Evolutionary conservation across 2,888 invertebrate genomes (phyloP), one percentile per base, ranked within the genome.

Genomic region (Orthosia cruda): DNA sequence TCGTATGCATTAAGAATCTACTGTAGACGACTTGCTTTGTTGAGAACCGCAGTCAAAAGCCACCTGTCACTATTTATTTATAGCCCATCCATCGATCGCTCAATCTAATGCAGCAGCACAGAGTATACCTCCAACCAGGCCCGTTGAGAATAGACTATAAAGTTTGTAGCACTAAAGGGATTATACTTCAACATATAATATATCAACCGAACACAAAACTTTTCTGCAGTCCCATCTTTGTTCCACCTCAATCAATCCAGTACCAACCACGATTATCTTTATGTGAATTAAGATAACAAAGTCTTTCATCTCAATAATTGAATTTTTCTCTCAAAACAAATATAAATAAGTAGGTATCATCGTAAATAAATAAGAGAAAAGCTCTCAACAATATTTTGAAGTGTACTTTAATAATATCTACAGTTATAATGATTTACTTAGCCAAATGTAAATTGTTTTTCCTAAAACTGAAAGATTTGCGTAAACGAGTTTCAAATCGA

Each of bases 131-230:
- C 26, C 4, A 63, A 16, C 12, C 45, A 55, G 70, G 63, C 54
- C 58, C 12, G 4, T 12, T 45, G 20, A 32, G 20, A 15, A 2
- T 5, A 20, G 54, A 58, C 61, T 61, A 20, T 45, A 69, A 69
- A 75, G 26, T 63, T 63, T 23, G 32, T 23, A 50, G 50, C 45
- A 59, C 58, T 55, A 52, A 26, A 50, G 5, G 52, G 26, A 65
- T 68, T 68, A 71, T 66, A 23, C n/a, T 49, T 23, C 13, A 54
- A 16, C 4, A 47, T 49, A 26, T 58, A 40, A 59, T 58, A 67
- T 80, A 77, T 65, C 5, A 81, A 52, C 9, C 12, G 23, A 23
- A 70, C 16, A 63, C 49, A 67, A 57, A 74, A 52, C 23, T 63
- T 12, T n/a, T 52, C n/a, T 69, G 20, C 45, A 50, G 9, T 52